Base-by-base conservation (phyloP, 2,888 invertebrate genomes). In the Loripinus fragilis region DNA sequence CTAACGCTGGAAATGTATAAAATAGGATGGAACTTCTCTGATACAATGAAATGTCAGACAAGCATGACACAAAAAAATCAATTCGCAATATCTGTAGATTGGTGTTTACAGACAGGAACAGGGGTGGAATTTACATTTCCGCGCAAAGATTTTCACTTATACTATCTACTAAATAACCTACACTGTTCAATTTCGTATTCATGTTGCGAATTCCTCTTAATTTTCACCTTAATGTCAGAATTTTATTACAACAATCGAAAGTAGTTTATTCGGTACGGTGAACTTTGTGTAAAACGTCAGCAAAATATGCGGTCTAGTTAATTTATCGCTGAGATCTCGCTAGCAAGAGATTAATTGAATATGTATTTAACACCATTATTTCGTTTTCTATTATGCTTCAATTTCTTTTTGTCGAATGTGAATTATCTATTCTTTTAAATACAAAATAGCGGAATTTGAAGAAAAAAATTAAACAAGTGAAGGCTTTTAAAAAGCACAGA, bases 231-330 rank as follows among this genome's bases (percentile, higher is more conserved):
- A 20, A 33, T 52, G 52, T 52, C 52, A 52, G 28, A 20, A 60
- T 60, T 52, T 52, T 60, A 60, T 60, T 60, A 33, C 60, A 60
- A 60, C 60, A 60, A 60, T 33, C 60, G 60, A 60, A 60, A 60
- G 60, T 60, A 60, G 60, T 60, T 60, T 60, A 33, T 60, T 60
- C 17, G 60, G 60, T 60, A 60, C 60, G 60, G 75, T 77, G 75
- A 64, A 72, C 77, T 50, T 20, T 76, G 83, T 65, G 75, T 52
- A 76, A 65, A 65, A 83, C 83, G 83, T 83, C 83, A 83, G 78
- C 71, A 25, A 65, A 78, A 23, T 65, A 52, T 76, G 75, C 23
- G 78, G 2, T 52, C 23, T 17, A 15, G 5, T 52, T 52, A 25
- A 15, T 25, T 52, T 52, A 52, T 52, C 52, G 52, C n/a, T 52